Evolutionary conservation across 1,140 invertebrate species (phyloP).

Genomic region (Sinella curviseta): DNA sequence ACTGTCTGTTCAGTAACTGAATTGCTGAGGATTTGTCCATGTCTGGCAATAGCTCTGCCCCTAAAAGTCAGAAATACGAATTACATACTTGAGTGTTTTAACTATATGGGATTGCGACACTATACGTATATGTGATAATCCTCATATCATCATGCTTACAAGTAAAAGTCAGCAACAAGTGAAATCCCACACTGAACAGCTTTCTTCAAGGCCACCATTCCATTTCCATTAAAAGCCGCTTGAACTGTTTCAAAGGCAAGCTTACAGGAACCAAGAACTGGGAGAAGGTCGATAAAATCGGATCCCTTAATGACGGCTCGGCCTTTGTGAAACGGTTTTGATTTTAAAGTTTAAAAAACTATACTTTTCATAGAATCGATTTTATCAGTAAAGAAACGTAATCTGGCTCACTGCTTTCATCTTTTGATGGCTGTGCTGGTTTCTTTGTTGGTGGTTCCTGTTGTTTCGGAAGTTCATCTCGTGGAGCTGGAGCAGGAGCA

Average conservation of each 20-base stretch:
- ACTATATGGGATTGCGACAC: background rate
- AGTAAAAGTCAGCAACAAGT: constrained; percentile 35
- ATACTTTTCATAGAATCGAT: too few species aligned
- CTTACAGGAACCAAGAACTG: constrained; percentile 33
- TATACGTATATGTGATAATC: background rate
- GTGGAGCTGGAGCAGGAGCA: background rate
- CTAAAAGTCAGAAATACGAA: constrained; percentile 9
- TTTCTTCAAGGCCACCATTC: constrained; percentile 24
- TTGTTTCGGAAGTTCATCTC: background rate
- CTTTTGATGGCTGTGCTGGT: background rate
- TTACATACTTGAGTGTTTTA: background rate
- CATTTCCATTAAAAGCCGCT: constrained; percentile 28
- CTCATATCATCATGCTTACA: constrained; percentile 19
- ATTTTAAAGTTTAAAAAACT: too few species aligned
- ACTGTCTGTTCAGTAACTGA: constrained; percentile 27
- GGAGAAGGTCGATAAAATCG: constrained; percentile 28
- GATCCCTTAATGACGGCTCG: background rate
- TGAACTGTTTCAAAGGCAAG: constrained; percentile 24
- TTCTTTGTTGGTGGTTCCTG: too few species aligned
- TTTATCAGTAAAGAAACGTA: too few species aligned
- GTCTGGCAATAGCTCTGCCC: constrained; percentile 26
- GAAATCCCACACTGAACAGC: constrained; percentile 34
- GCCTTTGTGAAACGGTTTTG: too few species aligned
- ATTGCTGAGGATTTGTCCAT: constrained; percentile 11
- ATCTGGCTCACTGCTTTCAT: background rate